These are phyloP conservation scores for Drosophila colorata DNA, from an alignment of 2,888 invertebrate genomes.

Conservation along the genomic window DNA sequence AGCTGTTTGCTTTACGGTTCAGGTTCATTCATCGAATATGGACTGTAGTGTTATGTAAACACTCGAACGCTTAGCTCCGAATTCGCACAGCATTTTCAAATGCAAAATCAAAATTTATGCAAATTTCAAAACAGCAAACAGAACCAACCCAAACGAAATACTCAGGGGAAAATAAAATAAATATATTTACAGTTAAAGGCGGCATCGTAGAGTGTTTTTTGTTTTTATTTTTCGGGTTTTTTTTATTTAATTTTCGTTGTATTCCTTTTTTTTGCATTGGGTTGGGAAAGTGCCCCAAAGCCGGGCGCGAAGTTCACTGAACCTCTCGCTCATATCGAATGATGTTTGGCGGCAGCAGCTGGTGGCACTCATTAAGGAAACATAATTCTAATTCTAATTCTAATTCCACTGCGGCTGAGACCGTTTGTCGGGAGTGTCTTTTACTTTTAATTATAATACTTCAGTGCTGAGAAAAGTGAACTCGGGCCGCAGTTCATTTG, in stretches of 20 bases:
- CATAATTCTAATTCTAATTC: conserved; percentile 76
- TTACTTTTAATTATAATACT: conserved; percentile 74
- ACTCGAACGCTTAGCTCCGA: conserved; percentile 43
- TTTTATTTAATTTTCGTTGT: conserved; percentile 16
- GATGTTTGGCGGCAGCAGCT: conserved; percentile 66
- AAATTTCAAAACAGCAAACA: conserved; percentile 58
- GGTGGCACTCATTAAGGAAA: conserved; percentile 78
- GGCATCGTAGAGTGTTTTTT: conserved; percentile 62
- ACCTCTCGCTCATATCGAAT: conserved; percentile 72
- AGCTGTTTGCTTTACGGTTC: conserved; percentile 77
- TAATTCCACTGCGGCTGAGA: conserved; percentile 31
- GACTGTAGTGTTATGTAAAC: conserved; percentile 77
- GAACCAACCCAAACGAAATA: conserved; percentile 36
- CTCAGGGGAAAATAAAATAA: conserved; percentile 50
- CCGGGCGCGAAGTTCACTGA: conserved; percentile 71
- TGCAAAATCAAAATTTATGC: conserved; percentile 71
- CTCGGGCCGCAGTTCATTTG: conserved; percentile 39
- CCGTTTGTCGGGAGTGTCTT: conserved; percentile 60
- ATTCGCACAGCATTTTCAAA: conserved; percentile 61
- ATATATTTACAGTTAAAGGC: conserved; percentile 78
- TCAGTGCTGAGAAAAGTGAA: conserved; percentile 69
- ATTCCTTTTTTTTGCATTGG: conserved; percentile 50
- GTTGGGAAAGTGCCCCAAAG: conserved; percentile 73
- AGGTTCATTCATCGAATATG: conserved; percentile 71
- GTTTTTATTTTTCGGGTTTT: conserved; percentile 24